phyloP scores from a whole-genome alignment of 2,888 invertebrate species.

The Melipona bicolor region DNA sequence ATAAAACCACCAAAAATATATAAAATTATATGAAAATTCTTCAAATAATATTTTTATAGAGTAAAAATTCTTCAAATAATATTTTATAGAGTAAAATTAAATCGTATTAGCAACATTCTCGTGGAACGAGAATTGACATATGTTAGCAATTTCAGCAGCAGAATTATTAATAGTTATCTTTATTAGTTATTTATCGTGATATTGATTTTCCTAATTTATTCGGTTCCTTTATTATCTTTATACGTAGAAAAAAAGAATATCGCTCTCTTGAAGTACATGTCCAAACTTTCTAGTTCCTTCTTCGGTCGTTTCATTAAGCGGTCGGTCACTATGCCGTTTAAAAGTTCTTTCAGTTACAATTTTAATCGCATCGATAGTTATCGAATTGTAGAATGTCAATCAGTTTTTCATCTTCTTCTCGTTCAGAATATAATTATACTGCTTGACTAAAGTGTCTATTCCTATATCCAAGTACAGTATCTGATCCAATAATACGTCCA shows the following conservation, averaged over 20 bases:
- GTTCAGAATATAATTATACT: too few species aligned
- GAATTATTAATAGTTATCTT: background rate
- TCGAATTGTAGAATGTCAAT: background rate
- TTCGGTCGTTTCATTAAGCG: background rate
- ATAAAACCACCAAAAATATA: background rate
- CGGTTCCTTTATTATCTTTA: background rate
- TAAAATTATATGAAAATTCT: too few species aligned
- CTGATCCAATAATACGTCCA: background rate
- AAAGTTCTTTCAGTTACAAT: constrained; percentile 4
- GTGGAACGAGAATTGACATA: background rate
- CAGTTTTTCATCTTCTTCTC: background rate
- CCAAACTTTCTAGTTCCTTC: constrained; percentile 4
- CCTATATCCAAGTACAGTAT: background rate
- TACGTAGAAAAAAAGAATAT: background rate
- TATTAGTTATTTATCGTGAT: background rate
- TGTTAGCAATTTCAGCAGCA: background rate
- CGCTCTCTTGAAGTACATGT: background rate
- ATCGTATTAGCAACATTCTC: too few species aligned
- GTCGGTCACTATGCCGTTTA: background rate
- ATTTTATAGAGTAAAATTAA: too few species aligned
- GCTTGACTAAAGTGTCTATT: background rate
- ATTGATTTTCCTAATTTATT: background rate
- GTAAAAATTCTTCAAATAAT: too few species aligned
- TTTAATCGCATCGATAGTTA: background rate
- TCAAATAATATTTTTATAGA: too few species aligned